These are phyloP conservation scores for Drosophila fulvimacula DNA, from an alignment of 2,888 invertebrate species.

Conservation along the genomic window DNA sequence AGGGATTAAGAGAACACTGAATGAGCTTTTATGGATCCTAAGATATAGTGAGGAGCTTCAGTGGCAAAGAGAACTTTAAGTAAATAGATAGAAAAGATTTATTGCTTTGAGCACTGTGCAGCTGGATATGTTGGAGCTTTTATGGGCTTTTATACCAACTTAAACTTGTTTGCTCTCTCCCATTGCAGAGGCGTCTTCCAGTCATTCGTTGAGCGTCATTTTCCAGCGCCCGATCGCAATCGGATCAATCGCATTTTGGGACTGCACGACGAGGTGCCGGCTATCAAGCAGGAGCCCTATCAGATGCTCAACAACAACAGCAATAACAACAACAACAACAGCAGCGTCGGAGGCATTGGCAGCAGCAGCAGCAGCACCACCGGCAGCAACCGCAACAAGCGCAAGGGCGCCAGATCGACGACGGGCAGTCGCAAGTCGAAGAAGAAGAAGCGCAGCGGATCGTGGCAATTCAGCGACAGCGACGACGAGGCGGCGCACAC, in stretches of 20 bases:
- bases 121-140: too few species aligned
- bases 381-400: slow-evolving; percentile 58
- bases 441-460: slow-evolving; percentile 86
- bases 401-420: slow-evolving; percentile 67
- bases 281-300: slow-evolving; percentile 32
- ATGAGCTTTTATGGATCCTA: too few species aligned
- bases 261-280: slow-evolving; percentile 85
- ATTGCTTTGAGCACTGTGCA: too few species aligned
- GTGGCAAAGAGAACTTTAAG: too few species aligned
- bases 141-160: too few species aligned
- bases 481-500: slow-evolving; percentile 51
- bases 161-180: slow-evolving; percentile 12
- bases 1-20: too few species aligned
- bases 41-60: too few species aligned
- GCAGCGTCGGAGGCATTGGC: slow-evolving; percentile 8
- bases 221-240: slow-evolving; percentile 97
- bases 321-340: slow-evolving; percentile 37
- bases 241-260: slow-evolving; percentile 92
- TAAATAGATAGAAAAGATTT: too few species aligned
- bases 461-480: slow-evolving; percentile 84
- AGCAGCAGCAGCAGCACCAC: slow-evolving; percentile 5
- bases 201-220: slow-evolving; percentile 98
- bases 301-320: slow-evolving; percentile 39
- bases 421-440: slow-evolving; percentile 36
- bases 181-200: slow-evolving; percentile 95